These are phyloP conservation scores for Tetramorium bicarinatum DNA, from an alignment of 2,888 invertebrate genomes.

Conservation along the genomic window DNA sequence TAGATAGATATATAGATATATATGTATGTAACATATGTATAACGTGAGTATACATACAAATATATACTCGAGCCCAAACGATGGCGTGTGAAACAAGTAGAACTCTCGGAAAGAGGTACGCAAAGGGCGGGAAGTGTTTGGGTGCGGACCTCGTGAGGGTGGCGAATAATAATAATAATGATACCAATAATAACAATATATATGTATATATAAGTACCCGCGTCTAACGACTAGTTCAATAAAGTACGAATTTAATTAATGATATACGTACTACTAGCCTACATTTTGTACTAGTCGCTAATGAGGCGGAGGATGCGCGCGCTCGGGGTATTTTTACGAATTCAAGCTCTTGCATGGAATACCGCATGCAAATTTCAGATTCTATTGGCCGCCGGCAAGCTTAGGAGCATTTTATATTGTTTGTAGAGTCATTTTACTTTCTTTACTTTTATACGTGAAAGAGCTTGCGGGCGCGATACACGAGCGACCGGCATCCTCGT, in stretches of 20 bases:
- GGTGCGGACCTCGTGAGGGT: conserved; percentile 76
- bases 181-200: conserved; percentile 75
- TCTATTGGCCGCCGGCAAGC: background rate
- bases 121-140: conserved; percentile 75
- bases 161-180: conserved; percentile 76
- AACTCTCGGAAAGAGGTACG: conserved; percentile 79
- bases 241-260: conserved; percentile 78
- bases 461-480: conserved; percentile 5
- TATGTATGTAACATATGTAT: conserved; percentile 49
- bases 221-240: conserved; percentile 82
- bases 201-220: conserved; percentile 78
- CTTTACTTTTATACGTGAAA: background rate
- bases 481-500: conserved; percentile 39
- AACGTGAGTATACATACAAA: conserved; percentile 65
- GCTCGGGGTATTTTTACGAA: conserved; percentile 21
- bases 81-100: conserved; percentile 80
- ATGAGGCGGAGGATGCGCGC: conserved; percentile 51
- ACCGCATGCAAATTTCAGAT: background rate
- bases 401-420: conserved; percentile 26
- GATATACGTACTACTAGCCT: conserved; percentile 83
- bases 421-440: conserved; percentile 14
- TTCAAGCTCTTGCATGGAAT: background rate
- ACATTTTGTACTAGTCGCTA: conserved; percentile 67
- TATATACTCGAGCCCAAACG: conserved; percentile 71
- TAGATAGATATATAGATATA: conserved; percentile 66